Conservation (phyloP, 2,113 vertebrate genomes). For the Podarcis cretensis region DNA sequence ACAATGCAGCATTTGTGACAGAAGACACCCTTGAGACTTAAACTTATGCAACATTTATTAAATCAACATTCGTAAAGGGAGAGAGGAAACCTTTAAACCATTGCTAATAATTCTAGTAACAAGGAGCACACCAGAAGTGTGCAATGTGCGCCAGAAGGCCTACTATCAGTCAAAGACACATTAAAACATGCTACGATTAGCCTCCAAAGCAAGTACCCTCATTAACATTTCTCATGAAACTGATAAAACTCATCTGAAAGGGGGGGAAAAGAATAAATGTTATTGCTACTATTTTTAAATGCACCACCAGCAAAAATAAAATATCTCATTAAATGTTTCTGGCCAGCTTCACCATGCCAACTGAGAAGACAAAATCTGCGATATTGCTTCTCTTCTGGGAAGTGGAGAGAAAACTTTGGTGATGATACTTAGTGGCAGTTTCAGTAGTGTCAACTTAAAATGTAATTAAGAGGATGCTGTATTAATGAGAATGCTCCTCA, state of each 20-base stretch:
- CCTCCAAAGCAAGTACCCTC: not conserved
- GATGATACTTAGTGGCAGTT: not conserved
- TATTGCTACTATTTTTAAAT: not conserved
- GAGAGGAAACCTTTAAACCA: not conserved
- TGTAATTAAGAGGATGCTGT: constrained; percentile 4
- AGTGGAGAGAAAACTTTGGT: not conserved
- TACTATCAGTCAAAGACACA: not conserved
- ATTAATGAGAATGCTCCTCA: not conserved
- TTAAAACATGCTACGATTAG: not conserved
- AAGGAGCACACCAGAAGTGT: not conserved
- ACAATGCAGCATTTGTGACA: not conserved
- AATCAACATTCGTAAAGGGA: not conserved
- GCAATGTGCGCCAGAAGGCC: not conserved
- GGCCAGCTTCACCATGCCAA: not conserved
- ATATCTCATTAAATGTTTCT: not conserved
- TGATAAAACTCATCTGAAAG: not conserved
- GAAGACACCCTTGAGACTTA: not conserved
- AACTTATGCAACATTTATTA: not conserved
- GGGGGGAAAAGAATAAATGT: not conserved
- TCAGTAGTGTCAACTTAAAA: not conserved
- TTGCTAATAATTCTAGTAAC: not conserved
- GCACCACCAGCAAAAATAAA: not conserved
- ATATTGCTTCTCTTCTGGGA: not conserved
- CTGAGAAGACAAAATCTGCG: not conserved
- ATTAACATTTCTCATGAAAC: not conserved